Evolutionary conservation across 2,888 invertebrate species (phyloP), one percentile per base, ranked within the genome.

Genomic region (Acrobeloides nanus): DNA sequence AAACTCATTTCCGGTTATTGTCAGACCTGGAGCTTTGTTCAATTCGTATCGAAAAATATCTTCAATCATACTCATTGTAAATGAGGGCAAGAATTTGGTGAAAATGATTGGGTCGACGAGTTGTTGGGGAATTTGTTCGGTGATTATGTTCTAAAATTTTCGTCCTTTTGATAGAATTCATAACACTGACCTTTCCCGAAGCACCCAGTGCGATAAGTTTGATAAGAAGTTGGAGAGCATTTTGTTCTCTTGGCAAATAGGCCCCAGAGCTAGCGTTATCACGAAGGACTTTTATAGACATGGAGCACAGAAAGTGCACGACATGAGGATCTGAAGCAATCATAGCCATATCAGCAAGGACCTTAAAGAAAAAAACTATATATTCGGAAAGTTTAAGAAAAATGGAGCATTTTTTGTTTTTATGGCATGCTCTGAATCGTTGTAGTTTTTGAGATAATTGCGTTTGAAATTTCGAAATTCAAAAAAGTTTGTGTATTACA

Each of bases 241-340:
- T 25, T 34, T 53, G 50, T n/a, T 59, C 59, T 15, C 59, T 42
- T 8, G 59, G 59, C 8, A 57, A 21, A 17, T 41, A 46, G 4
- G 15, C 23, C 21, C 39, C 29, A 8, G 38, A 27, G 7, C 34
- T 21, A 6, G 57, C 57, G 37, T 44, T 41, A 34, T 53, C 50
- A n/a, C 27, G 34, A 6, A 60, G 25, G 8, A 54, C 34, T 32
- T 51, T 56, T 10, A 61, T 37, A 4, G 51, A 51, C 27, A 57
- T 37, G 8, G 55, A 39, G 32, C 55, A 38, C n/a, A 67, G 38
- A 38, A 68, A 64, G 37, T 68, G 57, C n/a, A 62, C 38, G 5
- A 59, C 58, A 40, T 68, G 63, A 1, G 60, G 53, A 42, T 68
- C 67, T 10, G 54, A 60, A 12, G 59, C 55, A 20, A 67, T 45